A percentile compares a stretch with the other conserved stretches of the same genome.
Evolutionary conservation across 1,140 invertebrate species (phyloP).

Genomic region (Zaprionus gabonicus): DNA sequence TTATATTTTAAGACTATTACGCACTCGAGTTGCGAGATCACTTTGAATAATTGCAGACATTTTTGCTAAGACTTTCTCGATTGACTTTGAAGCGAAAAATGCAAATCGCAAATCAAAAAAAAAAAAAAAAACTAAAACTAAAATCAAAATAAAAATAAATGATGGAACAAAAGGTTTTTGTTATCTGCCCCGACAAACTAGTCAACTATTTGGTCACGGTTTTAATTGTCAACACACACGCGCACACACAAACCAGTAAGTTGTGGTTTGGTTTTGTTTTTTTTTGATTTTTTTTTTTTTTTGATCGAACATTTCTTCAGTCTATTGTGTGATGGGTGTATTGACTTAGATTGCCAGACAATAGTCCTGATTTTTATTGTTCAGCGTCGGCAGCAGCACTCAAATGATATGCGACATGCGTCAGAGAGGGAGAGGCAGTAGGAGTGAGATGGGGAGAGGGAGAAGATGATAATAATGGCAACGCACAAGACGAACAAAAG

Average conservation of each 20-base stretch:
- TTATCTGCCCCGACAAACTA: constrained; percentile 25
- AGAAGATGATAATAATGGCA: constrained; percentile 68
- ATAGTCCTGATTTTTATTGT: constrained; percentile 75
- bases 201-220: constrained; percentile 69
- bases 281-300: background rate
- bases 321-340: constrained; percentile 51
- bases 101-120: constrained; percentile 21
- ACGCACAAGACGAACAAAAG: constrained; percentile 72
- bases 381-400: constrained; percentile 22
- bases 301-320: constrained; percentile 20
- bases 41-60: constrained; percentile 24
- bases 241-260: background rate
- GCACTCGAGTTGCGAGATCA: constrained; percentile 22
- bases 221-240: constrained; percentile 58
- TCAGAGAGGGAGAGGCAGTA: background rate
- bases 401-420: background rate
- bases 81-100: constrained; percentile 17
- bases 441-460: constrained; percentile 30
- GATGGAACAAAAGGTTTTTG: constrained; percentile 23
- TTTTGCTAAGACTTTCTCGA: constrained; percentile 2
- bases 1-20: constrained; percentile 8
- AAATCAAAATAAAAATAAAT: constrained; percentile 56
- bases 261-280: background rate
- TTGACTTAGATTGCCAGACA: constrained; percentile 71
- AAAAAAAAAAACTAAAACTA: constrained; percentile 6